Percentiles rank a stretch among this genome's conserved stretches.
Conservation (phyloP, 2,888 invertebrate species). For the Pilophorus perplexus region DNA sequence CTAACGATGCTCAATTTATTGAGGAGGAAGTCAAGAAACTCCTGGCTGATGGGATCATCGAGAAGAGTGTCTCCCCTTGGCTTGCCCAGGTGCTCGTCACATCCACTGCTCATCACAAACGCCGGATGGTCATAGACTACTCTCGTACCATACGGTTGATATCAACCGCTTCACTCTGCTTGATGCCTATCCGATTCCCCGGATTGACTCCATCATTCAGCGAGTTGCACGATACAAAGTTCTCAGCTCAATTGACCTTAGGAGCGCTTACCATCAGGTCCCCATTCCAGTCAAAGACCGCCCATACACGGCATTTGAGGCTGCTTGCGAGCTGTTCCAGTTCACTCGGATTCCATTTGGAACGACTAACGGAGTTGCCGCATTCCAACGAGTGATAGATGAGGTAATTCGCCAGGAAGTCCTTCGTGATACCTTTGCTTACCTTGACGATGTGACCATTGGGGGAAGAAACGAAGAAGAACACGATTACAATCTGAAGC, state of each 20-base stretch:
- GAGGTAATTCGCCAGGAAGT: not conserved
- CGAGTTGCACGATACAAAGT: too few species aligned
- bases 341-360: too few species aligned
- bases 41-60: too few species aligned
- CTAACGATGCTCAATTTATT: too few species aligned
- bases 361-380: too few species aligned
- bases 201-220: too few species aligned
- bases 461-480: not conserved
- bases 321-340: not conserved
- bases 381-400: conserved; percentile 16
- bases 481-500: conserved; percentile 2
- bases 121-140: conserved; percentile 4
- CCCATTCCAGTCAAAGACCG: too few species aligned
- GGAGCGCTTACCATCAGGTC: too few species aligned
- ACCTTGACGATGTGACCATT: too few species aligned
- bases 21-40: too few species aligned
- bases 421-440: conserved; percentile 2
- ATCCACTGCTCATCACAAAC: conserved; percentile 1
- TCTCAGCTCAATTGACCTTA: too few species aligned
- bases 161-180: not conserved
- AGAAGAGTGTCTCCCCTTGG: not conserved
- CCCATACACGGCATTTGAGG: not conserved
- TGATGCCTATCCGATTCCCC: not conserved
- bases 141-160: not conserved
- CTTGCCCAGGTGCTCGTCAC: not conserved